Evolutionary conservation across 2,888 invertebrate species (phyloP).

Genomic region (Acanthosepion lycidas): DNA sequence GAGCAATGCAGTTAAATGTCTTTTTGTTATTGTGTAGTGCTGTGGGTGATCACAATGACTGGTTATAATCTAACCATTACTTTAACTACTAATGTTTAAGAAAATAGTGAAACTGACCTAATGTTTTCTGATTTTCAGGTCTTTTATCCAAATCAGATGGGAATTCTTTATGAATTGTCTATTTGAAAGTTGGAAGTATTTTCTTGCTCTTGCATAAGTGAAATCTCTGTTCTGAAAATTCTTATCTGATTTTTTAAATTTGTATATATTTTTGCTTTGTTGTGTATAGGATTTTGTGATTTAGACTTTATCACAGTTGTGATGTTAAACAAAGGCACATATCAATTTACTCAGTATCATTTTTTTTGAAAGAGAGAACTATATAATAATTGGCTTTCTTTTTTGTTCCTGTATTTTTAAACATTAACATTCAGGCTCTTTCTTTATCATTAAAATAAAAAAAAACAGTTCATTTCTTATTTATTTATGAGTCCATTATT

Average conservation of each 20-base stretch:
- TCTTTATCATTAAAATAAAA: background rate
- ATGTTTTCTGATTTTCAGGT: background rate
- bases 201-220: background rate
- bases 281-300: background rate
- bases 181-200: background rate
- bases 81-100: background rate
- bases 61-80: background rate
- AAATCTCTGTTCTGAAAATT: background rate
- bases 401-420: background rate
- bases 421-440: background rate
- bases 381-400: background rate
- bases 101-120: background rate
- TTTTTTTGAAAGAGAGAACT: background rate
- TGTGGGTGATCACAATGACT: background rate
- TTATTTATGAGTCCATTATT: background rate
- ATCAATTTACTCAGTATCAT: background rate
- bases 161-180: background rate
- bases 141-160: background rate
- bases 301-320: background rate
- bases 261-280: background rate
- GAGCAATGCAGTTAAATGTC: background rate
- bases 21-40: background rate
- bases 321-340: background rate
- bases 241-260: background rate
- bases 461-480: background rate